Evolutionary conservation across 2,888 invertebrate genomes (phyloP).

Genomic region (Acrobasis repandana): DNA sequence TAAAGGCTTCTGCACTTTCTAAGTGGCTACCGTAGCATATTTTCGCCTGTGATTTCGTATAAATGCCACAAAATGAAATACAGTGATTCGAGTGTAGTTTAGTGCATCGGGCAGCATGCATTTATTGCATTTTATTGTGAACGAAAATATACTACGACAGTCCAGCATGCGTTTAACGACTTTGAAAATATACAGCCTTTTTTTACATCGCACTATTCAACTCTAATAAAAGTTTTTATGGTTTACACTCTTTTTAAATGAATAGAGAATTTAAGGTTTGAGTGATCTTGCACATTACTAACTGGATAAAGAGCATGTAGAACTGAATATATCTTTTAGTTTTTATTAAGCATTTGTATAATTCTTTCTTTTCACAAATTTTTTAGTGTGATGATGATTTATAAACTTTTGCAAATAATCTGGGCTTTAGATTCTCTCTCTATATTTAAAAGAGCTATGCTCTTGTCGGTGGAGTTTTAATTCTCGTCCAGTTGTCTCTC

Average conservation of each 20-base stretch:
- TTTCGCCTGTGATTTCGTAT: too few relatives aligned
- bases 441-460: too few relatives aligned
- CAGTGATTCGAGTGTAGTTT: slow-evolving; percentile 28
- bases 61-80: background rate
- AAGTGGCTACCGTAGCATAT: too few relatives aligned
- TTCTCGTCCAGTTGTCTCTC: too few relatives aligned
- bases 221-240: background rate
- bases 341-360: too few relatives aligned
- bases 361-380: too few relatives aligned
- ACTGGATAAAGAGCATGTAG: background rate
- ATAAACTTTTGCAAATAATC: too few relatives aligned
- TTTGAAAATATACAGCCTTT: slow-evolving; percentile 41
- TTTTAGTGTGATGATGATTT: too few relatives aligned
- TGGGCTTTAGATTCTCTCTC: too few relatives aligned
- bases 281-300: background rate
- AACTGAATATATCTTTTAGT: too few relatives aligned
- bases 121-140: slow-evolving; percentile 51
- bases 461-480: too few relatives aligned
- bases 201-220: slow-evolving; percentile 6
- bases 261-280: background rate
- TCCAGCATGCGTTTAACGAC: slow-evolving; percentile 45
- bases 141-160: slow-evolving; percentile 49
- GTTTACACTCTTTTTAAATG: background rate
- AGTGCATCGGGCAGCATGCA: slow-evolving; percentile 35
- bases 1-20: too few relatives aligned